Evolutionary conservation across 37 sponge, comb jelly and placozoan species (phyloP).

Genomic region (Trichoplax adhaerens): DNA sequence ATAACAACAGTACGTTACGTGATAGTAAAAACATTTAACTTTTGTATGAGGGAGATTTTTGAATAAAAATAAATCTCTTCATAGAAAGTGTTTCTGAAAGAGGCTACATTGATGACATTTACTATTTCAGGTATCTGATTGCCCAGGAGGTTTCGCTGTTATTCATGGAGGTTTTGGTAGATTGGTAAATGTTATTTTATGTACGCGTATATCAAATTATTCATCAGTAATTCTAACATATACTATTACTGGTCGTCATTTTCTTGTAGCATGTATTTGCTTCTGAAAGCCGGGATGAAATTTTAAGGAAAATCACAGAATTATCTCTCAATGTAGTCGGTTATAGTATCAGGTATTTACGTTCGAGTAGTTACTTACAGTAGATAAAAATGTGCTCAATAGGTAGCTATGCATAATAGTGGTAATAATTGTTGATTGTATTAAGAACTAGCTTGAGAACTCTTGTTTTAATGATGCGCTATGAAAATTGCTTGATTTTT

Average conservation of each 20-base stretch:
- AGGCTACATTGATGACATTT: not conserved
- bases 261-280: conserved; percentile 64
- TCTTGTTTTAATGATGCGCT: too few species aligned
- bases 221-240: too few species aligned
- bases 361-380: too few species aligned
- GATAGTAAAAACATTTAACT: not conserved
- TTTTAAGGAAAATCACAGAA: conserved; percentile 27
- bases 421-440: conserved; percentile 7
- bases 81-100: not conserved
- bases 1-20: conserved; percentile 36
- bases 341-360: conserved; percentile 33
- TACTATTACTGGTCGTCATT: not conserved
- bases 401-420: conserved; percentile 12
- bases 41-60: too few species aligned
- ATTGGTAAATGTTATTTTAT: not conserved
- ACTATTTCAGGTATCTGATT: conserved; percentile 54
- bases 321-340: conserved; percentile 25
- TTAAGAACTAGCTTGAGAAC: not conserved
- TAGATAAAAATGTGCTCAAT: not conserved
- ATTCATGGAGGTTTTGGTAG: conserved; percentile 44
- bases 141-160: conserved; percentile 69
- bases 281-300: conserved; percentile 45
- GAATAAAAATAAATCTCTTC: not conserved
- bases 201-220: not conserved
- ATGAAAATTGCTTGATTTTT: not conserved